Conservation (phyloP, 1,140 invertebrate species). For the Kradibia gibbosae region DNA sequence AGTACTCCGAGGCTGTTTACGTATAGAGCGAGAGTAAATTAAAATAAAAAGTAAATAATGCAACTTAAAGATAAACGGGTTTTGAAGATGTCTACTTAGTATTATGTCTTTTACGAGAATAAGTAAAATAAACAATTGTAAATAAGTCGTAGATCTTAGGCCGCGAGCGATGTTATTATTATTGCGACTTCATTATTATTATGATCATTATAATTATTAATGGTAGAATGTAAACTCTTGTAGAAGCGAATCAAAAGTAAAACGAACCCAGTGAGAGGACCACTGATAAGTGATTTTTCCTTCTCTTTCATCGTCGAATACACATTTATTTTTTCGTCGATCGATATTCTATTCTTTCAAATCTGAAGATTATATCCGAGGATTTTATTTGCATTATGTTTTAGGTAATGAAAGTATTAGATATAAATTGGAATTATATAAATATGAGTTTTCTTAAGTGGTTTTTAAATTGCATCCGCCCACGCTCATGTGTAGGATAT, state of each 20-base stretch:
- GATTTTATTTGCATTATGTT: slow-evolving; percentile 14
- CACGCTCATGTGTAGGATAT: not conserved
- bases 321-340: slow-evolving; percentile 23
- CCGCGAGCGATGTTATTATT: slow-evolving; percentile 48
- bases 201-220: slow-evolving; percentile 33
- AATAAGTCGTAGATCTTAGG: slow-evolving; percentile 52
- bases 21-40: slow-evolving; percentile 34
- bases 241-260: slow-evolving; percentile 49
- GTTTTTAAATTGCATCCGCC: slow-evolving; percentile 6
- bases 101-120: slow-evolving; percentile 45
- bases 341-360: not conserved
- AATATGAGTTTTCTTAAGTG: slow-evolving; percentile 22
- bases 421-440: slow-evolving; percentile 33
- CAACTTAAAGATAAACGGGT: slow-evolving; percentile 50
- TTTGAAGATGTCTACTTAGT: slow-evolving; percentile 51
- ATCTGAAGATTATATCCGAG: slow-evolving; percentile 1
- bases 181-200: slow-evolving; percentile 31
- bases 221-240: slow-evolving; percentile 38
- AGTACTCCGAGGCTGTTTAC: slow-evolving; percentile 23
- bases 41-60: slow-evolving; percentile 40
- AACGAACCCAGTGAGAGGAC: slow-evolving; percentile 25
- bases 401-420: slow-evolving; percentile 1
- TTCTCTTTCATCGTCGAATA: slow-evolving; percentile 35
- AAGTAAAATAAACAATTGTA: slow-evolving; percentile 45
- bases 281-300: slow-evolving; percentile 31